Evolutionary conservation across 2,113 vertebrate species (phyloP).

Genomic region (Lynx canadensis): DNA sequence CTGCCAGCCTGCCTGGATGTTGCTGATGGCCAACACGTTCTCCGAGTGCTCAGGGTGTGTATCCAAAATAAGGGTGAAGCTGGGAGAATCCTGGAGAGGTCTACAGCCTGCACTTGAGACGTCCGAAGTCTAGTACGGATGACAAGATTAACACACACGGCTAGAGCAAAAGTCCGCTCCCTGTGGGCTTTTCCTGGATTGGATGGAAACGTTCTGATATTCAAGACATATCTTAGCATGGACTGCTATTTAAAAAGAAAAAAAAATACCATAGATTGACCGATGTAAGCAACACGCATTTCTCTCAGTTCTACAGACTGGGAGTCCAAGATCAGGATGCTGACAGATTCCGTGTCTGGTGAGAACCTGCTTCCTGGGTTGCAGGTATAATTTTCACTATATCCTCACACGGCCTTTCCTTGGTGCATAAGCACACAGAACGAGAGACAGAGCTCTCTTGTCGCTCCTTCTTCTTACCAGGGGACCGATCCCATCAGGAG

Average conservation of each 20-base stretch:
- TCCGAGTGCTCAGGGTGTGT: background rate
- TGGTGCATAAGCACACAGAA: background rate
- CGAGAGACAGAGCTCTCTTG: background rate
- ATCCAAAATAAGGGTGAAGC: background rate
- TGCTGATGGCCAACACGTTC: background rate
- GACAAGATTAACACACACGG: background rate
- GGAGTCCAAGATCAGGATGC: background rate
- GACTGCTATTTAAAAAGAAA: background rate
- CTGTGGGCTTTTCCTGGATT: background rate
- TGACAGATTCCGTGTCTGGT: background rate
- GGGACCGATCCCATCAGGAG: background rate
- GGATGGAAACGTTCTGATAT: background rate
- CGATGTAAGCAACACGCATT: background rate
- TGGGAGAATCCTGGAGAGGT: background rate
- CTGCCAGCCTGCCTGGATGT: slow-evolving; percentile 52
- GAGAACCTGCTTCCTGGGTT: background rate
- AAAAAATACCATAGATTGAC: background rate
- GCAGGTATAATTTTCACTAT: background rate
- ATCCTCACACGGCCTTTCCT: background rate
- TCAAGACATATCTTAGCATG: background rate
- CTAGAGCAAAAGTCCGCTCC: background rate
- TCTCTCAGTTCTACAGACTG: background rate
- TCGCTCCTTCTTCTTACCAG: background rate
- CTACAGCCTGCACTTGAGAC: background rate
- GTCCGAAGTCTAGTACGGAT: background rate